Evolutionary conservation across 2,888 invertebrate species (phyloP).

Genomic region (Mimas tiliae): DNA sequence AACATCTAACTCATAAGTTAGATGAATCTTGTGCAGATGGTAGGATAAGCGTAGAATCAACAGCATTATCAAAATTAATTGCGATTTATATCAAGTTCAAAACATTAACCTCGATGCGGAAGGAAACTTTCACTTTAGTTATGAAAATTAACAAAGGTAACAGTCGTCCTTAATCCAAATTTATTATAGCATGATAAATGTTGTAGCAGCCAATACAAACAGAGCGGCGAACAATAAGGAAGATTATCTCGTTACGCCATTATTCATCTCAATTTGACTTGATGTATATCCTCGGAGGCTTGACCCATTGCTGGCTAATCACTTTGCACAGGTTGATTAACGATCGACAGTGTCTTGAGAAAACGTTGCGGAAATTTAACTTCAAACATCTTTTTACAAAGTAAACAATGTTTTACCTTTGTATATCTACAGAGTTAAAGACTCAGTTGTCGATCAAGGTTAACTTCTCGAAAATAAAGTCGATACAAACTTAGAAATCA

Average conservation of each 20-base stretch:
- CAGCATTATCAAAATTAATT: not conserved
- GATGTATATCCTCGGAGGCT: not conserved
- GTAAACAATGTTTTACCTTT: not conserved
- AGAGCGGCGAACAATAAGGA: not conserved
- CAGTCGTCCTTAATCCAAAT: not conserved
- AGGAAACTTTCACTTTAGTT: not conserved
- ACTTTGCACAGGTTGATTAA: slow-evolving; percentile 16
- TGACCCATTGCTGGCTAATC: slow-evolving; percentile 20
- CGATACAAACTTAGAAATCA: too few relatives aligned
- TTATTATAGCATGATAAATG: not conserved
- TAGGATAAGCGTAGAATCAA: not conserved
- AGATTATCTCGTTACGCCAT: slow-evolving; percentile 10
- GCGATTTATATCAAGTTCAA: slow-evolving; percentile 5
- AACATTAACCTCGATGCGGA: not conserved
- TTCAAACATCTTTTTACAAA: not conserved
- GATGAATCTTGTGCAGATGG: not conserved
- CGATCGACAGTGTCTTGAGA: not conserved
- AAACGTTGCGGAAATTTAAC: not conserved
- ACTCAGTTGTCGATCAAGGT: not conserved
- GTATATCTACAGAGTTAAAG: not conserved
- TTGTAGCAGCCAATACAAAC: not conserved
- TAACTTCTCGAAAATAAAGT: not conserved
- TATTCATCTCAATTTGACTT: slow-evolving; percentile 19
- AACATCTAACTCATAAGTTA: not conserved
- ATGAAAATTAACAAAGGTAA: not conserved